Evolutionary conservation across 2,113 vertebrate genomes (phyloP), one percentile per base, ranked within the genome.

Genomic region (Sisor rabdophorus): DNA sequence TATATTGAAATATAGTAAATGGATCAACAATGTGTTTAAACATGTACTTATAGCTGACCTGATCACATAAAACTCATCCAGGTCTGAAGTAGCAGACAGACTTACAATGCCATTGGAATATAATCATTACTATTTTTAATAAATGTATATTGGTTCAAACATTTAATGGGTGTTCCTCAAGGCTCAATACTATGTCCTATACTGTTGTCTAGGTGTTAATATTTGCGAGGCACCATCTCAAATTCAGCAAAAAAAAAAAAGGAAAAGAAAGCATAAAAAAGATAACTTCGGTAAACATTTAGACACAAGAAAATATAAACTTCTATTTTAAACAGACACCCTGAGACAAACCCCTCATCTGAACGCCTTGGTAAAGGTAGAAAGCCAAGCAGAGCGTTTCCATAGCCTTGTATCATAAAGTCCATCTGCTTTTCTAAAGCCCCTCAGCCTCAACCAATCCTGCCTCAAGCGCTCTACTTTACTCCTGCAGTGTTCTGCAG

Each of bases 401-500:
- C 40, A 20, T 20, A 19, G 17, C 63, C 26, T 59, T 52, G 17
- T 56, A n/a, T 63, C 58, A 71, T 75, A n/a, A 28, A 44, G 53
- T 26, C 64, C 48, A 28, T 26, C 61, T 26, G 59, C 16, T 76
- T 56, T 36, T 11, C 30, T 22, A 48, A 76, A 77, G 30, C 24
- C 50, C 26, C 44, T 11, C 64, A 60, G 54, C 24, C 28, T 55
- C 75, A 70, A 36, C 48, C 54, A 12, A 60, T 71, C 71, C 76
- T 55, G 52, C 47, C 22, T 67, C 65, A 79, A 76, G 73, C 59
- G 71, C 26, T 36, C 54, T 36, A 36, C 44, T 24, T 71, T 71
- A 52, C 56, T 54, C 44, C 28, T 56, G 10, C 36, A 60, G n/a
- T 71, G 76, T 59, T 30, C 40, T 24, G 69, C 32, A 76, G 63